Evolutionary conservation across 2,113 vertebrate species (phyloP).

Genomic region (Saguinus imperator): DNA sequence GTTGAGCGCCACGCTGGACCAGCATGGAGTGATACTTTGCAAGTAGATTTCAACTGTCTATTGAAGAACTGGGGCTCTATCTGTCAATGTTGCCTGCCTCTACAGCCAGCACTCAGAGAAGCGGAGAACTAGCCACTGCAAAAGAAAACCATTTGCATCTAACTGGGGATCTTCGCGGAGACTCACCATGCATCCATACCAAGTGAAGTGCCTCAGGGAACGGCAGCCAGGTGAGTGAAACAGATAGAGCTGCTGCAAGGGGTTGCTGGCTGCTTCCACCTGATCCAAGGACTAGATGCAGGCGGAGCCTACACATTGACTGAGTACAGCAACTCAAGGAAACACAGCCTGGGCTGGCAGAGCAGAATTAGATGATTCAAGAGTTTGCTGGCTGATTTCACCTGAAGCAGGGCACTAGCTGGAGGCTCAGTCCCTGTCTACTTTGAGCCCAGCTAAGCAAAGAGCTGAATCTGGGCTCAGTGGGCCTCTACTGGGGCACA

Average conservation of each 20-base stretch:
- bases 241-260: not conserved
- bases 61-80: not conserved
- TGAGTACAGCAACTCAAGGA: not conserved
- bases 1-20: not conserved
- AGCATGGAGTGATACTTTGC: not conserved
- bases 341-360: not conserved
- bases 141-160: not conserved
- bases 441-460: not conserved
- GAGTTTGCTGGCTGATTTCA: not conserved
- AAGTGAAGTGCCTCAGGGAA: not conserved
- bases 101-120: not conserved
- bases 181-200: not conserved
- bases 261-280: not conserved
- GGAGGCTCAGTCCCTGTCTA: not conserved
- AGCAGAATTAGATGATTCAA: not conserved
- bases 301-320: not conserved
- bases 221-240: not conserved
- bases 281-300: not conserved
- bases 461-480: not conserved
- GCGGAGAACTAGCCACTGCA: not conserved
- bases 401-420: not conserved
- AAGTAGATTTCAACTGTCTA: not conserved
- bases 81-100: not conserved
- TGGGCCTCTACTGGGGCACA: not conserved
- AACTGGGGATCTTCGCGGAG: not conserved